Evolutionary conservation across 2,888 invertebrate genomes (phyloP), one percentile per base, ranked within the genome.

Genomic region (Tetragonula carbonaria): DNA sequence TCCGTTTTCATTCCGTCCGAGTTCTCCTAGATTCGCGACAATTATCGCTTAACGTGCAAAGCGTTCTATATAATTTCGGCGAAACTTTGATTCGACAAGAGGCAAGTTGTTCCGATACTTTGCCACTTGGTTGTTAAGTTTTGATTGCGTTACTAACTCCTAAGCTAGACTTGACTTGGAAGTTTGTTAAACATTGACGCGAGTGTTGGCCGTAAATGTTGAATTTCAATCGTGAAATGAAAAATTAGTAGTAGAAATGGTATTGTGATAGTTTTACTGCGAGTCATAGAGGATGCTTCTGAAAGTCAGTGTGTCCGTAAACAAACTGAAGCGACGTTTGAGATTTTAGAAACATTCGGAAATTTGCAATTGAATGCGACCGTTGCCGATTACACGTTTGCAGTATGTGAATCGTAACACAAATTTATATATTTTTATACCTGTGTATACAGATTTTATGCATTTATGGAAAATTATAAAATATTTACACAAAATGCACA

Each of bases 41-140:
- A 70, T 71, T 71, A 75, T 59, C 71, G 55, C 57, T 78, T 74
- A 78, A 77, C 65, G 77, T 78, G 81, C 65, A 84, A 84, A 84
- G 74, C 59, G 70, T 81, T 82, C 53, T 75, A 84, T 75, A 84
- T 77, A 74, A 81, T 77, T 66, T 23, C n/a, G 33, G 21, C 13
- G 3, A 14, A 77, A 73, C 50, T 74, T 74, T 16, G 18, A 63
- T 38, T 11, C 33, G 33, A 53, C 65, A 45, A 70, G 62, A 65
- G 68, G 68, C 63, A 71, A 74, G 76, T 73, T 76, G 53, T 57
- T 57, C 67, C 21, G 75, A 57, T 68, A 68, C 68, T 80, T 81
- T 63, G 70, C 74, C 72, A n/a, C 50, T n/a, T 33, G 50, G 53
- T 28, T 14, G 71, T 33, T 18, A 73, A 80, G 80, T 83, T 80